Conservation (phyloP, 2,888 invertebrate species). For the Sarcophaga subvicina region DNA sequence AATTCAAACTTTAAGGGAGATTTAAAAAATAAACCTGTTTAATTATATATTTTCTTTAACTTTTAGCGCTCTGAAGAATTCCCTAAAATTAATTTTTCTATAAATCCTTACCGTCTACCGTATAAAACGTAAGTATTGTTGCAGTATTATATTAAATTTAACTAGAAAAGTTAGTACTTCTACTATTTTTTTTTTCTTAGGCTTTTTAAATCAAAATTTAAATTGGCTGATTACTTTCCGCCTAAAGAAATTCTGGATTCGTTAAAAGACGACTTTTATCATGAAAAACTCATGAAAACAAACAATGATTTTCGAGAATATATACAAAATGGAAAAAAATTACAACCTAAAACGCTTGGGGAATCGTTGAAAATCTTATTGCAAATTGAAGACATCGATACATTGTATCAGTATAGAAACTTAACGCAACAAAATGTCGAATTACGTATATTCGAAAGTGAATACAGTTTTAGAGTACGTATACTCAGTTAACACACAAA, state of each 20-base stretch:
- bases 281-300: constrained; percentile 42
- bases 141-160: not conserved
- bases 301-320: constrained; percentile 72
- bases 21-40: not conserved
- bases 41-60: constrained; percentile 6
- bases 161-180: no score
- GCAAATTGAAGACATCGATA: constrained; percentile 78
- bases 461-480: constrained; percentile 59
- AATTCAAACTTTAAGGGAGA: not conserved
- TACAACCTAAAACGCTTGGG: constrained; percentile 72
- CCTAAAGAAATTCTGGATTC: constrained; percentile 61
- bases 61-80: constrained; percentile 73
- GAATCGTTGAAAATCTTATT: constrained; percentile 72
- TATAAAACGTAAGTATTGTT: constrained; percentile 57
- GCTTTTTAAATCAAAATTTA: constrained; percentile 55
- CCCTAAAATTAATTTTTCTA: constrained; percentile 73
- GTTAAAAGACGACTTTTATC: constrained; percentile 49
- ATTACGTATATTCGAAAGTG: constrained; percentile 66
- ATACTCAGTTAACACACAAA: not conserved
- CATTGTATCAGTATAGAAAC: constrained; percentile 71
- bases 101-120: constrained; percentile 74
- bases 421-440: constrained; percentile 73
- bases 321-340: constrained; percentile 63
- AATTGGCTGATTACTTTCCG: constrained; percentile 67
- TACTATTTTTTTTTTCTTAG: constrained; percentile 35